A percentile compares a stretch with the other conserved stretches of the same genome.
phyloP scores from a whole-genome alignment of 2,113 vertebrate genomes.

The Daubentonia madagascariensis region DNA sequence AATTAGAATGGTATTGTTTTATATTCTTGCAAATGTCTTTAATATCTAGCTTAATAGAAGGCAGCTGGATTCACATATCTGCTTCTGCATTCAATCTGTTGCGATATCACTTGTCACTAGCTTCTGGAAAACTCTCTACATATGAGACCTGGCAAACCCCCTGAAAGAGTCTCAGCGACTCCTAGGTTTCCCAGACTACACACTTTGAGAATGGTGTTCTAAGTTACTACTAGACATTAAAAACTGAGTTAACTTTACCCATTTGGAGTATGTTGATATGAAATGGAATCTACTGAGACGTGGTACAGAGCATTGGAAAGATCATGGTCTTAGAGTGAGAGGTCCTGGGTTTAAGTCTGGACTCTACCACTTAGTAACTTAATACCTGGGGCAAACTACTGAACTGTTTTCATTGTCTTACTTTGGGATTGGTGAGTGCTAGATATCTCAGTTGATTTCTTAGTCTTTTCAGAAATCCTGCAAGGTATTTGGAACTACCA shows the following conservation, averaged over 20 bases:
- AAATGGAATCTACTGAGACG: not conserved
- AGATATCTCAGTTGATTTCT: not conserved
- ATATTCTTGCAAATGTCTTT: slow-evolving; percentile 34
- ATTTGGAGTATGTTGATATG: not conserved
- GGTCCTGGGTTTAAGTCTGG: not conserved
- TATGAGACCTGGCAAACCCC: not conserved
- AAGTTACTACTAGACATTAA: not conserved
- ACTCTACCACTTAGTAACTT: not conserved
- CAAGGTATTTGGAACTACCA: not conserved
- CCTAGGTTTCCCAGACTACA: not conserved
- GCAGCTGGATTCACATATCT: not conserved
- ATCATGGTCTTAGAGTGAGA: not conserved
- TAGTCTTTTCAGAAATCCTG: not conserved
- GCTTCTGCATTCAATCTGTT: not conserved
- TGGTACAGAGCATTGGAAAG: not conserved
- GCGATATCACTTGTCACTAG: not conserved
- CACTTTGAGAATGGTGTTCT: not conserved
- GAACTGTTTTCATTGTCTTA: not conserved
- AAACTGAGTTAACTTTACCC: not conserved
- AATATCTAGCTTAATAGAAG: not conserved
- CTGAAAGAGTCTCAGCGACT: not conserved
- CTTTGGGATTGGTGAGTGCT: not conserved
- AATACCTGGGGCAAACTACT: not conserved
- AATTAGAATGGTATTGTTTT: not conserved
- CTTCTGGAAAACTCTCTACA: not conserved